Percentiles rank a stretch among this genome's conserved stretches.
These are phyloP conservation scores for Thamnophis sirtalis DNA, from an alignment of 2,113 vertebrate species.

Conservation along the genomic window DNA sequence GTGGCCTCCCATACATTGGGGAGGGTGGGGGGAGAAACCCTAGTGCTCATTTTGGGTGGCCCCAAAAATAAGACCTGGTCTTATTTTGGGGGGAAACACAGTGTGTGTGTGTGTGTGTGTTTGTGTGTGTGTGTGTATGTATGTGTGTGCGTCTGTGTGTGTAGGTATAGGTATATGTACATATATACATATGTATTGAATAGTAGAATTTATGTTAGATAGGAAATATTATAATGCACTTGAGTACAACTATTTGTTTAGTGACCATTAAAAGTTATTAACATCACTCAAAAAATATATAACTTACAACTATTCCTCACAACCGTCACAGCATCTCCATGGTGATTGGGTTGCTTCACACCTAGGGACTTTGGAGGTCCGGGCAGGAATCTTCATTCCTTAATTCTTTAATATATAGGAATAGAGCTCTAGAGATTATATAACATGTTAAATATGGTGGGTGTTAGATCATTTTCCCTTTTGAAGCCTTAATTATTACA, in stretches of 20 bases:
- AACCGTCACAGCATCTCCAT: neutral
- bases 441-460: slow-evolving; percentile 31
- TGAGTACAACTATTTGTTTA: neutral
- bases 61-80: too few species aligned
- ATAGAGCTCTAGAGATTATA: slow-evolving; percentile 20
- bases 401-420: neutral
- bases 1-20: too few species aligned
- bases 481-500: neutral
- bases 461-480: slow-evolving; percentile 32
- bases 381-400: neutral
- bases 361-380: neutral
- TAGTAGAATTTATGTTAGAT: neutral
- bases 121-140: too few species aligned
- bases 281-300: neutral
- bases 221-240: neutral
- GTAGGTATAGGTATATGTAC: too few species aligned
- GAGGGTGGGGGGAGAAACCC: too few species aligned
- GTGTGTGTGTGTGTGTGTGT: too few species aligned
- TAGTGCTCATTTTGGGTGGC: too few species aligned
- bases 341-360: neutral
- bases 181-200: neutral
- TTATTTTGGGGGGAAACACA: too few species aligned
- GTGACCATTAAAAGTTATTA: neutral
- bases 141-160: too few species aligned
- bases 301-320: neutral